Conservation (phyloP, 2,797 vertebrate species). For the Aotus griseimembra region DNA sequence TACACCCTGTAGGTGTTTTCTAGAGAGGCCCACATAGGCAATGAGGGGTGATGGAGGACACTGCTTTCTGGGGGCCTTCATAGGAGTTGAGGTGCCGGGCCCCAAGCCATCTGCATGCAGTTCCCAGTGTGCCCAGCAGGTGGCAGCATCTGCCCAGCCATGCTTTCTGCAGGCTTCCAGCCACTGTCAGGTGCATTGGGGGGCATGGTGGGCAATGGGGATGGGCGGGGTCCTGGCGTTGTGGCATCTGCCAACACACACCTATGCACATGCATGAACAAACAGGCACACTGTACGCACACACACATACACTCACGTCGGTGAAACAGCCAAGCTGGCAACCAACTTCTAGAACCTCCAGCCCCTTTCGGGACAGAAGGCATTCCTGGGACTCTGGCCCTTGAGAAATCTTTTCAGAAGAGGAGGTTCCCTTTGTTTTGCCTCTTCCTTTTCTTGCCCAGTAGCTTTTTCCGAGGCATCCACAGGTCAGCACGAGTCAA, state of each 20-base stretch:
- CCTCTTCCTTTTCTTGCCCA: background rate
- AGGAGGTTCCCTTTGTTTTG: background rate
- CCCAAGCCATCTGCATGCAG: background rate
- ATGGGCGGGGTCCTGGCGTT: background rate
- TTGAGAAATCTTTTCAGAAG: background rate
- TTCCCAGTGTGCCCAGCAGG: conserved; percentile 55
- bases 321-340: background rate
- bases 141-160: conserved; percentile 43
- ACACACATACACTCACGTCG: background rate
- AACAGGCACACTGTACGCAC: background rate
- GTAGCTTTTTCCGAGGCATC: background rate
- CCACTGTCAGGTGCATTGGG: fast-evolving
- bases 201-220: background rate
- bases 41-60: background rate
- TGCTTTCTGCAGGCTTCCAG: fast-evolving
- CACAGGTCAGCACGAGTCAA: background rate
- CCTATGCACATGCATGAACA: background rate
- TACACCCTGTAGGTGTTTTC: background rate
- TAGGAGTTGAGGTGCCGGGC: fast-evolving
- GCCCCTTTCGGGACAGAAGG: background rate
- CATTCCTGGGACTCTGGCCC: background rate
- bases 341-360: background rate
- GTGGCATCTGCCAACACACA: background rate
- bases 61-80: background rate
- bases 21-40: background rate